Evolutionary conservation across 1,140 invertebrate genomes (phyloP), one percentile per base, ranked within the genome.

Genomic region (Procambarus clarkii): DNA sequence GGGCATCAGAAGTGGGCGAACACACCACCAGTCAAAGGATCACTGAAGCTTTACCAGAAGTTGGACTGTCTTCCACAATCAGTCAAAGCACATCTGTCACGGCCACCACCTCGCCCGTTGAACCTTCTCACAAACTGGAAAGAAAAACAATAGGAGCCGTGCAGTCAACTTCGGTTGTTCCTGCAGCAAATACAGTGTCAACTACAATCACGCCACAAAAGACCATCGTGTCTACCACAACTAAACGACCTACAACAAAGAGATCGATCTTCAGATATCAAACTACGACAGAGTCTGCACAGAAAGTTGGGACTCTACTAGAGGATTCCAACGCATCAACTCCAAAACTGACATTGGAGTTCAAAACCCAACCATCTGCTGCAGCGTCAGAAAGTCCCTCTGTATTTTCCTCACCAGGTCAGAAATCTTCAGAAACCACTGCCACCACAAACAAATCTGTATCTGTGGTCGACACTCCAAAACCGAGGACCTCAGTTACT

Each of bases 241-340:
- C 80, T 15, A 82, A 58, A 54, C 18, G 24, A 44, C 80, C 80
- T 82, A 82, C 80, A 60, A 82, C 80, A 21, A 82, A 50, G 50
- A 15, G 54, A 34, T 34, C 48, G 34, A 24, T 21, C 11, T 82
- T 24, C 50, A 50, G 80, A 50, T 58, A 82, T 18, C 80, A 46
- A 58, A 54, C 50, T 24, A 58, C 80, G 24, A 82, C 80, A 60
- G 50, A 82, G 7, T 15, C 80, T n/a, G 11, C 80, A 74, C 69
- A 18, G 24, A 60, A 46, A 34, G 11, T n/a, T 13, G 7, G 21
- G 44, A 50, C n/a, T 8, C 2, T n/a, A 34, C 5, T 8, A 74
- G 69, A 24, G 5, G 34, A 74, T 34, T 21, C 69, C 9, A 24
- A 50, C 15, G 24, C 50, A n/a, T 54, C 78, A 8, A 80, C 50